Base-by-base conservation (phyloP, 2,797 vertebrate genomes). In the Erethizon dorsatum region DNA sequence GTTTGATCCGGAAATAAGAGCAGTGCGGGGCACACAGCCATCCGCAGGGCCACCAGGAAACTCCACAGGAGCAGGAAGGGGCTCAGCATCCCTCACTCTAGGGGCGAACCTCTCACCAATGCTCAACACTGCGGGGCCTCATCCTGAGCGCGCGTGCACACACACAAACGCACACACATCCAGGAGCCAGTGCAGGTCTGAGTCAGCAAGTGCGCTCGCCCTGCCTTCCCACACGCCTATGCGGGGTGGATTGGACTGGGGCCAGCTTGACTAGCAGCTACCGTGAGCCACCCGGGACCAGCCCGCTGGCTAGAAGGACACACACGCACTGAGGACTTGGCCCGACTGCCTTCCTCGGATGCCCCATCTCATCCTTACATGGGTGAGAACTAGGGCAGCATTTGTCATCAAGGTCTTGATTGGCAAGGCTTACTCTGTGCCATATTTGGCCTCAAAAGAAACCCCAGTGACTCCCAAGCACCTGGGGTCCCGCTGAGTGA, bases 391-490 rank as follows among this genome's bases (percentile, higher is more conserved):
- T 77, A 95, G 83, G 57, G 95, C 86, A 93, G 87, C 61, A 13
- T 37, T 79, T 77, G 85, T 90, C 91, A 96, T 5, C 65, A 65
- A 63, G n/a, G 73, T 59, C 88, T 94, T 91, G 45, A 94, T 83
- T 9, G 5, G 0, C 1, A 69, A 84, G 54, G 45, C 56, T 75
- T 47, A 6, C 57, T 59, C 52, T 83, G 79, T 69, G 59, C 47
- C 92, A 20, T 11, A 7, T 59, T 56, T 71, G 88, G n/a, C 75
- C 65, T 79, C n/a, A 79, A 69, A 91, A 26, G 14, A 87, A 83
- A 80, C 20, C 47, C 33, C 26, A 65, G 75, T 84, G 61, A 31
- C 2, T 6, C 82, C 65, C 24, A 67, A 57, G 67, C n/a, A 28
- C 7, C 57, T 0, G 2, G 45, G 20, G 41, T 73, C 28, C 9